Conservation (phyloP, 2,888 invertebrate species). For the Oscheius sp. region DNA sequence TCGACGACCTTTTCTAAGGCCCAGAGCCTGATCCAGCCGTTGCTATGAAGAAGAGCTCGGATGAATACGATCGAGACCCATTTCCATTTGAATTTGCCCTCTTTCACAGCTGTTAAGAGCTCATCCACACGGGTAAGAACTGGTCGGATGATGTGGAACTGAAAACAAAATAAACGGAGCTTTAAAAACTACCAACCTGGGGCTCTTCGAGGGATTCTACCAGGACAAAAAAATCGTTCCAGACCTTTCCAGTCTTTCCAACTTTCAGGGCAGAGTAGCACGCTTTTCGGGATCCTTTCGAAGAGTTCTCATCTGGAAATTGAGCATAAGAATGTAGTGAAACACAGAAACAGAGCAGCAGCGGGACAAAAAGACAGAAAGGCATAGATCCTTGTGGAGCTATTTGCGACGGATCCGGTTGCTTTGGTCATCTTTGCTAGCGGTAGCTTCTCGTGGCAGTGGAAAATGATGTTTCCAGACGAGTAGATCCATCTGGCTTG, state of each 20-base stretch:
- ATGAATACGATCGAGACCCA: conserved; percentile 38
- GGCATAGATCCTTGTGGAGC: too few relatives aligned
- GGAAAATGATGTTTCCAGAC: too few relatives aligned
- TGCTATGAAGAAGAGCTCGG: conserved; percentile 54
- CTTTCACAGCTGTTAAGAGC: conserved; percentile 32
- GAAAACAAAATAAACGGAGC: conserved; percentile 1
- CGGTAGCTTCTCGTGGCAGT: too few relatives aligned
- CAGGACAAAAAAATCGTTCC: conserved; percentile 49
- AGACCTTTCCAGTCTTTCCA: conserved; percentile 22
- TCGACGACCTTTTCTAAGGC: conserved; percentile 50
- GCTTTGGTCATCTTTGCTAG: too few relatives aligned
- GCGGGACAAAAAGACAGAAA: too few relatives aligned
- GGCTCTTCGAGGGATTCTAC: conserved; percentile 62
- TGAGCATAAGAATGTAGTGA: too few relatives aligned
- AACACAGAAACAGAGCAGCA: too few relatives aligned
- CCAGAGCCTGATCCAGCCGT: conserved; percentile 66
- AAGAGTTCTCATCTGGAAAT: conserved; percentile 38
- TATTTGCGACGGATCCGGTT: too few relatives aligned
- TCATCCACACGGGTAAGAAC: conserved; percentile 45
- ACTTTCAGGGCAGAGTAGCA: conserved; percentile 55
- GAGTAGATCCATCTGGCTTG: too few relatives aligned
- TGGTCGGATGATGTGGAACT: conserved; percentile 56
- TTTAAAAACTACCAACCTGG: conserved; percentile 42
- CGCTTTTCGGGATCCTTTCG: conserved; percentile 48
- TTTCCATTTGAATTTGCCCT: conserved; percentile 32